Base-by-base conservation (phyloP, 2,888 invertebrate species). In the Melanotus villosus region DNA sequence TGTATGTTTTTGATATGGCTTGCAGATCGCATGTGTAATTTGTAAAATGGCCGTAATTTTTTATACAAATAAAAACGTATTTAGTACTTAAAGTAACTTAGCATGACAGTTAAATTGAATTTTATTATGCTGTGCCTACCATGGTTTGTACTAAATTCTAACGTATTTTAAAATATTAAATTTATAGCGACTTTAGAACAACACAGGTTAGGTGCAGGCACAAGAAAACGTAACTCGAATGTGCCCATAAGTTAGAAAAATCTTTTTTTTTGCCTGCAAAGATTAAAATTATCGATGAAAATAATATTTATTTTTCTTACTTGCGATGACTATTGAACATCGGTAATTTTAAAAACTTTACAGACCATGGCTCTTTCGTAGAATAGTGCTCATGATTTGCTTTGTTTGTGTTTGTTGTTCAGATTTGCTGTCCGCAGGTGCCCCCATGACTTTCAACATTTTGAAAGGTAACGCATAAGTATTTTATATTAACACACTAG, bases 401-500 rank as follows among this genome's bases (percentile, higher is more conserved):
- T 85, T 85, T 70, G 88, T 86, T 89, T 90, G 90, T 90, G 89
- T 90, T 90, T 89, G 89, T 90, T 90, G 89, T 90, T 90, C 89
- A 91, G 90, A 91, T 90, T 86, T 88, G 87, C 91, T 92, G 91
- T 90, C 91, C 87, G 90, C 92, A 88, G 92, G 92, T 86, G 90
- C 90, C 87, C 92, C 92, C 87, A 90, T 92, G 89, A 91, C 92
- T 88, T 93, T 92, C 91, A 92, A 92, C 91, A 92, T 93, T 88
- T 90, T 93, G 88, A 93, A 92, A 93, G 93, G 93, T 93, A 92
- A 91, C 87, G 85, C 85, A 82, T 78, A 60, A 50, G 65, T 65
- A 66, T 54, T 71, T 68, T 73, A 74, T 68, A 73, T 75, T 75
- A 75, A 74, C 72, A 75, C 70, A 70, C 65, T 70, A 65, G 65